phyloP scores from a whole-genome alignment of 1,140 invertebrate species.

The Thaumetopoea pityocampa region DNA sequence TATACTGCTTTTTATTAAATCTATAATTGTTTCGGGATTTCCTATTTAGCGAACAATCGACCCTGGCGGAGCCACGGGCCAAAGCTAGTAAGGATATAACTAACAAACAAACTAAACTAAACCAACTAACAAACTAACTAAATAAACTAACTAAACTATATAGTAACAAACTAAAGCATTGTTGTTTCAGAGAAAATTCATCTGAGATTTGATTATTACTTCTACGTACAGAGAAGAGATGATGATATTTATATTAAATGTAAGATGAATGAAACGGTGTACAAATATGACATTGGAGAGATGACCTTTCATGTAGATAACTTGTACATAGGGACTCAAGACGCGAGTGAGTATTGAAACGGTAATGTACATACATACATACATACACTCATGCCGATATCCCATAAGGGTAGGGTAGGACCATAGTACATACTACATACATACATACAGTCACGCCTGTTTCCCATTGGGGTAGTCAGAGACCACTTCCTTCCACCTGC shows the following conservation, averaged over 20 bases:
- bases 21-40: too few relatives aligned
- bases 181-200: conserved; percentile 39
- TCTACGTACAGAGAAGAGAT: conserved; percentile 23
- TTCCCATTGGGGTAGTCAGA: too few relatives aligned
- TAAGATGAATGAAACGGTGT: conserved; percentile 19
- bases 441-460: too few relatives aligned
- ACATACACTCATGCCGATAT: neutral
- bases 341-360: conserved; percentile 47
- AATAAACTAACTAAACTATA: too few relatives aligned
- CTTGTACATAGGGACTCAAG: conserved; percentile 29
- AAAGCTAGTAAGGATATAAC: too few relatives aligned
- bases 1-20: too few relatives aligned
- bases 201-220: conserved; percentile 26
- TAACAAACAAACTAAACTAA: too few relatives aligned
- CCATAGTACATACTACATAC: neutral
- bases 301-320: conserved; percentile 32
- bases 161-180: too few relatives aligned
- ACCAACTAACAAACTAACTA: too few relatives aligned
- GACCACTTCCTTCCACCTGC: too few relatives aligned
- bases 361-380: neutral
- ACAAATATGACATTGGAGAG: conserved; percentile 30
- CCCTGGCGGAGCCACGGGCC: too few relatives aligned
- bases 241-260: conserved; percentile 32
- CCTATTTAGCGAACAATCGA: too few relatives aligned
- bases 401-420: neutral